These are phyloP conservation scores for Catostomus latipinnis DNA, from an alignment of 2,797 vertebrate species.

Conservation along the genomic window DNA sequence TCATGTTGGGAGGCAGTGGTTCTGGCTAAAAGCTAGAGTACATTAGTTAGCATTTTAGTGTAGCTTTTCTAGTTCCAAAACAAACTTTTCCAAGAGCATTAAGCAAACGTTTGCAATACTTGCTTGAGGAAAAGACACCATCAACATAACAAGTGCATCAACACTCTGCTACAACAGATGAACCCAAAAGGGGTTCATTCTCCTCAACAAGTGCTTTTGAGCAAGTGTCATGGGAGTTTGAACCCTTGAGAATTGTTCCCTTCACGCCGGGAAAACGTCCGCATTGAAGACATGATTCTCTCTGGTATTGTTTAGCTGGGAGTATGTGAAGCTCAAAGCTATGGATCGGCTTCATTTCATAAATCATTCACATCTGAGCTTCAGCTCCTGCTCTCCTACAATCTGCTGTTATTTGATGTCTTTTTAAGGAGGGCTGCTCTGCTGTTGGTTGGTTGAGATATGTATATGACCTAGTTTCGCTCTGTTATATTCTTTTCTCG, in stretches of 20 bases:
- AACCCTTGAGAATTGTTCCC: neutral
- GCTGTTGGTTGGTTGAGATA: constrained; percentile 32
- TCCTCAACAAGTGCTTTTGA: constrained; percentile 22
- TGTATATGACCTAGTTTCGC: constrained; percentile 52
- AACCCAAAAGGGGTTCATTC: neutral
- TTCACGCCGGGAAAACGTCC: neutral
- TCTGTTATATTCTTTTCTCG: constrained; percentile 27
- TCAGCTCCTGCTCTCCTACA: constrained; percentile 21
- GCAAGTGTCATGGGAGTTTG: neutral
- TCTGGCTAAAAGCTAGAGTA: no score
- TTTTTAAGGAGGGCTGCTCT: constrained; percentile 27
- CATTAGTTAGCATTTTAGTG: no score
- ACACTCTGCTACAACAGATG: neutral
- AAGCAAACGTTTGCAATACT: neutral
- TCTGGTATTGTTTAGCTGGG: constrained; percentile 20
- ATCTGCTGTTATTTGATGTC: constrained; percentile 51
- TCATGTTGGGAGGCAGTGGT: no score
- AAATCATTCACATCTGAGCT: constrained; percentile 55
- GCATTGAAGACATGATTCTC: constrained; percentile 8
- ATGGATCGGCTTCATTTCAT: constrained; percentile 46
- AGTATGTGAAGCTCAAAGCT: constrained; percentile 34
- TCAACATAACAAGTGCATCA: neutral
- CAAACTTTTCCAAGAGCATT: neutral
- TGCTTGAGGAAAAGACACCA: neutral
- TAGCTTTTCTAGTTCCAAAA: no score